Conservation (phyloP, 2,888 invertebrate species). For the Archips crataeganus region DNA sequence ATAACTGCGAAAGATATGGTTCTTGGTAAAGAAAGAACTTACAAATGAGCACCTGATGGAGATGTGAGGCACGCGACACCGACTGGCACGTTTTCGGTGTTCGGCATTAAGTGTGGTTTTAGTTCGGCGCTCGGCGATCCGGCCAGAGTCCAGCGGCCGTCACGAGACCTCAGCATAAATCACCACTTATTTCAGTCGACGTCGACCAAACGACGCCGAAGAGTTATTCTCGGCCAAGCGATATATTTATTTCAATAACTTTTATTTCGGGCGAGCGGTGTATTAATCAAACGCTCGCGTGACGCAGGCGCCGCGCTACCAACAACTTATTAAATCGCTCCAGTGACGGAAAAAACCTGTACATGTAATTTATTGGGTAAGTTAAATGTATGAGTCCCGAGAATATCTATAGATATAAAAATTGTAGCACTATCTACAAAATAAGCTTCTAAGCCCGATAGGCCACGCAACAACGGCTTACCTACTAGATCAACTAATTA, state of each 20-base stretch:
- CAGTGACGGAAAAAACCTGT: slow-evolving; percentile 30
- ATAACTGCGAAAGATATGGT: no score
- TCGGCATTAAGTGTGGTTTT: background rate
- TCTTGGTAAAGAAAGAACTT: background rate
- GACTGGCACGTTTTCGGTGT: background rate
- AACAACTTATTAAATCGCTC: slow-evolving; percentile 23
- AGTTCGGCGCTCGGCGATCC: background rate
- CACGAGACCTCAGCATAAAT: slow-evolving; percentile 22
- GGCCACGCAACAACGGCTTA: background rate
- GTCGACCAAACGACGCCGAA: slow-evolving; percentile 18
- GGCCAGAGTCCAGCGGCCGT: slow-evolving; percentile 5
- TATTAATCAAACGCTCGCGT: slow-evolving; percentile 35
- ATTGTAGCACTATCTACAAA: background rate
- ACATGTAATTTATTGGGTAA: slow-evolving; percentile 21
- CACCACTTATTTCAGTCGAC: slow-evolving; percentile 29
- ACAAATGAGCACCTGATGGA: background rate
- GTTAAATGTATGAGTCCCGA: slow-evolving; percentile 1
- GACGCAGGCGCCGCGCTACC: slow-evolving; percentile 23
- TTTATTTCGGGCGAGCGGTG: slow-evolving; percentile 28
- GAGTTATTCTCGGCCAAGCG: slow-evolving; percentile 30
- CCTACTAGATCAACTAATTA: background rate
- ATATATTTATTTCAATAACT: slow-evolving; percentile 41
- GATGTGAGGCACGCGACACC: slow-evolving; percentile 1
- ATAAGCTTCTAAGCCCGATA: background rate
- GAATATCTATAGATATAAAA: slow-evolving; percentile 6